Evolutionary conservation across 2,113 vertebrate species (phyloP).

Genomic region (Centrocercus urophasianus): DNA sequence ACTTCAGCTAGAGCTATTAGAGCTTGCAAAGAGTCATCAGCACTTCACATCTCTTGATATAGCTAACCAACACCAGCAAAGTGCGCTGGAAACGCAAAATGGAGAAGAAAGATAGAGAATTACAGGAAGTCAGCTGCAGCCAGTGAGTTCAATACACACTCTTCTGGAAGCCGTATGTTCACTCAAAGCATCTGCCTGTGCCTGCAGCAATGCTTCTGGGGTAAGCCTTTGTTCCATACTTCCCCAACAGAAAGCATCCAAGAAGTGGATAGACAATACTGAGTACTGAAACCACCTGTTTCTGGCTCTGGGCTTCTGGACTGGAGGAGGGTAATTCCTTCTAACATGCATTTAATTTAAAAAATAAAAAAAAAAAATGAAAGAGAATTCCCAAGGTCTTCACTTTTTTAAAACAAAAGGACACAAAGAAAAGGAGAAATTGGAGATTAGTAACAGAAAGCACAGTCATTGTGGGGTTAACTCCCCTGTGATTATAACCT

Average conservation of each 20-base stretch:
- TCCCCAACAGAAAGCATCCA: neutral
- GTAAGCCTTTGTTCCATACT: fast-evolving
- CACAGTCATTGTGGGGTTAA: neutral
- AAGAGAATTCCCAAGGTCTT: neutral
- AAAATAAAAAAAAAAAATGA: too few species aligned
- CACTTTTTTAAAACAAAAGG: neutral
- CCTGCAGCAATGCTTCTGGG: neutral
- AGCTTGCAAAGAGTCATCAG: neutral
- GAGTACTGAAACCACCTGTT: fast-evolving
- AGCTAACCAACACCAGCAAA: neutral
- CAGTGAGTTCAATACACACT: neutral
- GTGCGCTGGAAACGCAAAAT: neutral
- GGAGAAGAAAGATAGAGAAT: neutral
- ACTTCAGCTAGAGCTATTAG: neutral
- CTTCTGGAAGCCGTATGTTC: neutral
- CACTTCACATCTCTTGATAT: neutral
- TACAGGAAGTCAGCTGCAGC: neutral
- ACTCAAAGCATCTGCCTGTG: fast-evolving
- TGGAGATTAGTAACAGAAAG: neutral
- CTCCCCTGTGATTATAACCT: neutral
- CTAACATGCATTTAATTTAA: neutral
- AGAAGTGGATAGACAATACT: neutral
- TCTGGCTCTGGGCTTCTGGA: neutral
- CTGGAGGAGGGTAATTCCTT: neutral
- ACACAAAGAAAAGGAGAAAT: neutral